Evolutionary conservation across 2,888 invertebrate genomes (phyloP), one percentile per base, ranked within the genome.

Genomic region (Pristionchus fissidentatus): DNA sequence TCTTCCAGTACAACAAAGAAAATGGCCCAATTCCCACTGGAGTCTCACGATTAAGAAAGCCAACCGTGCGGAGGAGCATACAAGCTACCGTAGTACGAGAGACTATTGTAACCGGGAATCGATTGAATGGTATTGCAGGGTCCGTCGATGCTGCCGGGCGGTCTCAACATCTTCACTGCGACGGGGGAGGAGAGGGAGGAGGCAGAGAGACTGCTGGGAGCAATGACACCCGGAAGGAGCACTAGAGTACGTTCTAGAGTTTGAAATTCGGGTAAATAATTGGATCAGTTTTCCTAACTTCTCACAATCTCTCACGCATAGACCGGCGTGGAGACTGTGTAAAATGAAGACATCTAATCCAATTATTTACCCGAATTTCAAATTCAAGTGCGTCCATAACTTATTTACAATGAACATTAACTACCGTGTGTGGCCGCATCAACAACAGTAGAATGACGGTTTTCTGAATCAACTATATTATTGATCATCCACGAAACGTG

Each of bases 91-190:
- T n/a, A n/a, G n/a, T n/a, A n/a, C n/a, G 10, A 8, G 2, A 10
- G n/a, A 4, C 3, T 26, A 26, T 57, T 26, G n/a, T 26, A 22
- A 57, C 3, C 1, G 0, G 7, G 2, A 10, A 32, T 8, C 19
- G 19, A 29, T 7, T 66, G 38, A 3, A 35, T 35, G 3, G 3
- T 4, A 32, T 66, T 35, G 13, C 52, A 32, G 32, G 55, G 78
- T 55, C 55, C 78, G 2, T 78, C 78, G 7, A 5, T 78, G 35
- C 10, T 35, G 8, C 78, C 78, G 35, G 38, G 22, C 1, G 78
- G 55, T 4, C 52, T 78, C 55, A 78, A 78, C 35, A 52, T 55
- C 19, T 78, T 78, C 78, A 35, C 41, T 29, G 75, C 75, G 32
- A 78, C 52, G 5, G 55, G 38, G n/a, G 22, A 1, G 13, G 78